Evolutionary conservation across 1,140 invertebrate species (phyloP), one percentile per base, ranked within the genome.

Genomic region (Leptonema lineaticorne): DNA sequence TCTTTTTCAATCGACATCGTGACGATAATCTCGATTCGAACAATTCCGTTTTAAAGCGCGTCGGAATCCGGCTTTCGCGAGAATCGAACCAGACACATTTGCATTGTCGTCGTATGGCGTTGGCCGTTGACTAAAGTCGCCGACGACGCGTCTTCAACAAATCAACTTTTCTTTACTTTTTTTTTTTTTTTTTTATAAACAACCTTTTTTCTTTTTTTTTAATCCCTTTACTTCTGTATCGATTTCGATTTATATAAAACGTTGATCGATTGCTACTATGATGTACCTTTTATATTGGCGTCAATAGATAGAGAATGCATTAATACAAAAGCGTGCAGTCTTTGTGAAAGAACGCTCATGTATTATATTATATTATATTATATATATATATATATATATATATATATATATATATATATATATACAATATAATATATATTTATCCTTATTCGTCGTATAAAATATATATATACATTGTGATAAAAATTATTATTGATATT

Each of bases 61-160:
- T 18, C 16, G 59, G 59, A 62, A 62, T 62, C 59, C 59, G 59
- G 59, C 59, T 62, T 62, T 62, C 59, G 37, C 59, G 30, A 33
- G 2, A 14, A 62, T 53, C 50, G 50, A 62, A 62, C 59, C 37
- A 37, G 59, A 9, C 45, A 14, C 30, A 62, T 62, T 62, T 62
- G 37, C 59, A 62, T 62, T 62, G 59, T 45, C 59, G 59, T 62
- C 33, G 30, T 62, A 62, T 62, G 59, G 59, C 27, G 59, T 27
- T 37, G 20, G 18, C 30, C 2, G 18, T 9, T 53, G 50, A 41
- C 50, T 5, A 24, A 5, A 20, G 50, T 53, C 22, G 50, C 18
- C 24, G 50, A 26, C 50, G 20, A 22, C 20, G 50, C 50, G 50
- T 53, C 50, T 53, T 11, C 50, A 53, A 53, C 50, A 53, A 53